These are phyloP conservation scores for Polypedilum vanderplanki DNA, from an alignment of 1,140 invertebrate genomes.

Conservation along the genomic window DNA sequence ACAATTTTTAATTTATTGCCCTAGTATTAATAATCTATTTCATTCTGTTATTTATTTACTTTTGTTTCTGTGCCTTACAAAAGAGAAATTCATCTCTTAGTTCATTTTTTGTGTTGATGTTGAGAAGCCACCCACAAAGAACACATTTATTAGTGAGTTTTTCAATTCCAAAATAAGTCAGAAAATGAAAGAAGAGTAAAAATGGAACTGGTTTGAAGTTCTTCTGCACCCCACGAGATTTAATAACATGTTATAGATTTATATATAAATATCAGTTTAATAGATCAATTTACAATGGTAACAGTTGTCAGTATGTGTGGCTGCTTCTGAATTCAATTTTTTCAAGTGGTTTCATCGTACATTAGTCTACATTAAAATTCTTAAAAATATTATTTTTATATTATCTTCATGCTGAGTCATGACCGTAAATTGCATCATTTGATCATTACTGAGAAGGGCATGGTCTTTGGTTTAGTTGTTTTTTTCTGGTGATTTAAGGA, in stretches of 20 bases:
- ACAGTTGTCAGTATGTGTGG: not conserved
- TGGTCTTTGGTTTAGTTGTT: no score
- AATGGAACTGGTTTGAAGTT: not conserved
- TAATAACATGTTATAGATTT: not conserved
- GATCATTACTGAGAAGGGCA: not conserved
- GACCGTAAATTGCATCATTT: slow-evolving; percentile 18
- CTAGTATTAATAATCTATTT: not conserved
- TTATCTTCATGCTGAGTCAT: slow-evolving; percentile 1
- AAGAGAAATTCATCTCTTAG: not conserved
- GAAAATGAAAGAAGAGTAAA: not conserved
- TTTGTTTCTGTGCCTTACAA: not conserved
- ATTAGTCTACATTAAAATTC: no score
- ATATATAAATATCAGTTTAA: not conserved
- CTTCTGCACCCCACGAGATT: not conserved
- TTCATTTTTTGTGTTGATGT: not conserved
- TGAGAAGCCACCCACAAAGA: slow-evolving; percentile 6
- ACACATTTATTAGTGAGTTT: no score
- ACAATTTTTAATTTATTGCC: not conserved
- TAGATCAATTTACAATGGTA: slow-evolving; percentile 2
- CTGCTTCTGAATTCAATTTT: not conserved
- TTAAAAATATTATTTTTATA: not conserved
- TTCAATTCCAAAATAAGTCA: not conserved
- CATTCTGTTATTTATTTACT: not conserved
- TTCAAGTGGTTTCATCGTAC: not conserved
- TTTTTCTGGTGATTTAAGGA: no score